Evolutionary conservation across 2,797 vertebrate species (phyloP), one percentile per base, ranked within the genome.

Genomic region (Odontamblyopus lacepedii): DNA sequence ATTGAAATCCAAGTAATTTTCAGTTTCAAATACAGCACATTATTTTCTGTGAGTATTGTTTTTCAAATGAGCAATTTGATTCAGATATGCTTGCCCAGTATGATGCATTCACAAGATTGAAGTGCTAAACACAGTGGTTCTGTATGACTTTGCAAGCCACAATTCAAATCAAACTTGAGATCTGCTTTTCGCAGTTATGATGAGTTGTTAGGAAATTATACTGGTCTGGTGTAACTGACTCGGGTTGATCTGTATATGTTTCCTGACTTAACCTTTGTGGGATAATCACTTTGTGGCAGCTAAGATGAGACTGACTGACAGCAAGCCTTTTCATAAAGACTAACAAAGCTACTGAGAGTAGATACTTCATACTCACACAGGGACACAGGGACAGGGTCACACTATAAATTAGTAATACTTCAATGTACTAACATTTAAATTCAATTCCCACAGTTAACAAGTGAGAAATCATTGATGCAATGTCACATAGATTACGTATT

Each of bases 1-100:
- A 88, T 78, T 50, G 48, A 87, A 87, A 88, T 90, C 74, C 77
- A 84, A 88, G 87, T 88, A 80, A 88, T 85, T 15, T 15, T 15
- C 85, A 80, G 77, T 56, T 56, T 83, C 76, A 80, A 75, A 83
- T 81, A 88, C 83, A 86, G 78, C 68, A 73, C 78, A 83, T 89
- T 91, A 84, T 87, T 85, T 85, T 82, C 73, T 63, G 63, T 70
- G 77, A 89, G 78, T 68, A 68, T 83, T 89, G 82, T 85, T 85
- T 88, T 88, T 88, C 61, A 84, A 75, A 85, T 76, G 65, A 73
- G 71, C 48, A 57, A 64, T 48, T 80, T 68, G 79, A 76, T 85
- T 73, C 74, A 63, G 73, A 79, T 79, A 63, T 19, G 38, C 61
- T 65, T 55, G 59, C 72, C 71, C 35, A 8, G 63, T 63, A 67